Conservation (phyloP, 2,888 invertebrate genomes). For the Timema podura region DNA sequence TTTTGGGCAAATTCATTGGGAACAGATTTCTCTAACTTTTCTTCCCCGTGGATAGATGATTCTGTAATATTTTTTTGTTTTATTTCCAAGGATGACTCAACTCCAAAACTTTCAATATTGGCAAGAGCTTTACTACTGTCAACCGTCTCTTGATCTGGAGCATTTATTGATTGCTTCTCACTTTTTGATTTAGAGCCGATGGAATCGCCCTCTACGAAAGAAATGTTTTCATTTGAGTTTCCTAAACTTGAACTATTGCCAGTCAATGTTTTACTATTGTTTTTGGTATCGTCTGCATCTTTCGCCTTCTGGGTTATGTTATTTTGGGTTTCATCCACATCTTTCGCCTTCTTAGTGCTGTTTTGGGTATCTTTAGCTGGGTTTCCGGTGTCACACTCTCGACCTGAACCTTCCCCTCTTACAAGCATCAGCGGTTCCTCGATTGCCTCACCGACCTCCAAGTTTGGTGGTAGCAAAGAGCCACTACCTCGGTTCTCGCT, state of each 20-base stretch:
- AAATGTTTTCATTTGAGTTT: background rate
- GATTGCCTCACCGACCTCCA: slow-evolving; percentile 60
- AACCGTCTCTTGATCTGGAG: too few species aligned
- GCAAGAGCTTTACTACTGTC: too few species aligned
- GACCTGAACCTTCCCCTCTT: slow-evolving; percentile 67
- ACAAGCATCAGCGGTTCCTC: slow-evolving; percentile 68
- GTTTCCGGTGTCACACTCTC: slow-evolving; percentile 71
- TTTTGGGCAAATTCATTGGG: too few species aligned
- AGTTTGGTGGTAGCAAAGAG: background rate
- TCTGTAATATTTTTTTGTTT: too few species aligned
- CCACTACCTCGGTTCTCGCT: slow-evolving; percentile 14
- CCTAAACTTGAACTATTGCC: background rate
- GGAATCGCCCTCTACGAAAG: too few species aligned
- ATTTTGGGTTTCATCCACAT: background rate
- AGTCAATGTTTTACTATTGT: background rate
- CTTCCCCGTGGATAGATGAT: too few species aligned
- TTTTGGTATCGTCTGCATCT: background rate
- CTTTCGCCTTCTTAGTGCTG: too few species aligned
- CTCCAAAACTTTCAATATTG: too few species aligned
- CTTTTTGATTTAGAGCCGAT: too few species aligned
- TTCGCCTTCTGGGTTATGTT: background rate
- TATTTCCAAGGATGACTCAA: too few species aligned
- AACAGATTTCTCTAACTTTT: too few species aligned
- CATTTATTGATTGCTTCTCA: too few species aligned
- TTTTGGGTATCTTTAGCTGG: slow-evolving; percentile 38